Evolutionary conservation across 2,797 vertebrate species (phyloP).

Genomic region (Eulemur rubriventer): DNA sequence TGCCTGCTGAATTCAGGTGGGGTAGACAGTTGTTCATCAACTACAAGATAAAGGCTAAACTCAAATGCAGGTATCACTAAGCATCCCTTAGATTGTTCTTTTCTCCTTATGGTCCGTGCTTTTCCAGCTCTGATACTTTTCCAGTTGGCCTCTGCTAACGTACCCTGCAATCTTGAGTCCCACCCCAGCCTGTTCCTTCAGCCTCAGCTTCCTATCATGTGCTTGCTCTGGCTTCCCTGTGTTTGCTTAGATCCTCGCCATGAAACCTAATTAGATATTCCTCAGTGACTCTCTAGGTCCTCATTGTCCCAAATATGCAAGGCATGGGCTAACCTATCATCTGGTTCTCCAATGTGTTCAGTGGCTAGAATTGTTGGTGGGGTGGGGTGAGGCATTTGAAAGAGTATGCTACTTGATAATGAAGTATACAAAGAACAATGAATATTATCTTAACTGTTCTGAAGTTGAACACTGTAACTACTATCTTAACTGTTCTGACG

Average conservation of each 20-base stretch:
- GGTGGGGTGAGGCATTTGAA: background rate
- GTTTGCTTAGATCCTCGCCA: conserved; percentile 60
- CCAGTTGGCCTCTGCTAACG: background rate
- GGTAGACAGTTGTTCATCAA: background rate
- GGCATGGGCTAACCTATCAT: background rate
- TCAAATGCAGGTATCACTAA: background rate
- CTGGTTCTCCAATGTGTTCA: conserved; percentile 12
- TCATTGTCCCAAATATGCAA: conserved; percentile 32
- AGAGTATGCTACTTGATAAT: background rate
- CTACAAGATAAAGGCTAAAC: background rate
- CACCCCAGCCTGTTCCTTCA: background rate
- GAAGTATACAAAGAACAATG: background rate
- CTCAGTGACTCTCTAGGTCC: background rate
- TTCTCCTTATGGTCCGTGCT: background rate
- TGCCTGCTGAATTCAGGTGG: background rate
- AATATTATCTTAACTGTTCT: background rate
- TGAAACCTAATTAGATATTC: conserved; percentile 21
- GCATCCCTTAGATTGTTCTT: background rate
- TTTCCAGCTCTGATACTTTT: conserved; percentile 10
- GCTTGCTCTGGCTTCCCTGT: conserved; percentile 73
- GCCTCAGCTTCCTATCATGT: background rate
- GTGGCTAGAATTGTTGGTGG: background rate
- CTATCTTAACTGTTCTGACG: conserved; percentile 2
- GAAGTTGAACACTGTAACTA: background rate
- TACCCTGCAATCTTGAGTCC: background rate